Conservation (phyloP, 2,888 invertebrate genomes). For the Ochlodes sylvanus region DNA sequence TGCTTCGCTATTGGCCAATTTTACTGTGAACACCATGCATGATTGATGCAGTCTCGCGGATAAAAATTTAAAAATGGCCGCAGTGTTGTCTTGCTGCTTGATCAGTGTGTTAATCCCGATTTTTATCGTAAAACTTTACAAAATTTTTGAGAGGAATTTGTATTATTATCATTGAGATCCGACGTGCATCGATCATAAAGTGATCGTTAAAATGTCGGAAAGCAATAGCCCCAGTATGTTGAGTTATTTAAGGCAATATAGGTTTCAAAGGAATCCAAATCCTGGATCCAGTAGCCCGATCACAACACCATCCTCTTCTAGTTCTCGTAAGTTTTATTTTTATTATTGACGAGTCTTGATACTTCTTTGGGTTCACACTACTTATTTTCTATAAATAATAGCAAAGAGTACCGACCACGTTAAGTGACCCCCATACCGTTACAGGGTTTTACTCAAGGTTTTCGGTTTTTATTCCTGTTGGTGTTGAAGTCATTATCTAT, state of each 20-base stretch:
- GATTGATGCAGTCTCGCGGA: conserved; percentile 71
- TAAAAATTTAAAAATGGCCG: conserved; percentile 84
- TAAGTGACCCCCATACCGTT: conserved; percentile 46
- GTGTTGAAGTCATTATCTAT: conserved; percentile 13
- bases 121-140: conserved; percentile 50
- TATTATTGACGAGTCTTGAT: conserved; percentile 9
- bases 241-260: conserved; percentile 88
- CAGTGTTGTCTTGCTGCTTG: conserved; percentile 71
- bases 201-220: conserved; percentile 69
- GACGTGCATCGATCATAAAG: conserved; percentile 21
- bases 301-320: conserved; percentile 67
- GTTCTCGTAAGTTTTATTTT: conserved; percentile 68
- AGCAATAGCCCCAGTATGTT: conserved; percentile 84
- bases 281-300: conserved; percentile 65
- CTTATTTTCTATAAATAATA: background rate
- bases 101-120: conserved; percentile 58
- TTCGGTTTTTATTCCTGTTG: conserved; percentile 40
- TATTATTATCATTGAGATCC: conserved; percentile 39
- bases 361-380: background rate
- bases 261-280: conserved; percentile 87
- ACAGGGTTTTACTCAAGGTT: conserved; percentile 41
- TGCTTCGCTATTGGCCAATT: conserved; percentile 54
- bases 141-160: conserved; percentile 53
- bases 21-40: conserved; percentile 18
- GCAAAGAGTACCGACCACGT: conserved; percentile 48